Evolutionary conservation across 1,140 invertebrate genomes (phyloP).

Genomic region (Orius insidiosus): DNA sequence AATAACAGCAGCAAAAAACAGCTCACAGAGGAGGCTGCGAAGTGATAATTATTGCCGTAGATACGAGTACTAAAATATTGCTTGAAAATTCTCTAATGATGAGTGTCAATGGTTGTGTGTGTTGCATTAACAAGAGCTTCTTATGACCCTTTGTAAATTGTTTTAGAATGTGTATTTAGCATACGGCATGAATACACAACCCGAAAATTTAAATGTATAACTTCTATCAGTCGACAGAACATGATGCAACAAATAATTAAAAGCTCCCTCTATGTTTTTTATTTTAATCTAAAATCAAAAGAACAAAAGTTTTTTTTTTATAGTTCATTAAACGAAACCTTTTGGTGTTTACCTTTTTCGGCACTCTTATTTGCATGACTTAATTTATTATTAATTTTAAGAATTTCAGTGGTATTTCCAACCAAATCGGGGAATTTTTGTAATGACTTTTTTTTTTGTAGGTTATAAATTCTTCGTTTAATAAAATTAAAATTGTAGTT

Average conservation of each 20-base stretch:
- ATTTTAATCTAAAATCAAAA: not conserved
- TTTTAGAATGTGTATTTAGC: not conserved
- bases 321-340: too few relatives aligned
- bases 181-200: not conserved
- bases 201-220: too few relatives aligned
- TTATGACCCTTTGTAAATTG: not conserved
- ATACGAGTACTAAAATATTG: not conserved
- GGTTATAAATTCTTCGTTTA: too few relatives aligned
- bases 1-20: too few relatives aligned
- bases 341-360: too few relatives aligned
- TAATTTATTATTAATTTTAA: too few relatives aligned
- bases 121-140: slow-evolving; percentile 3
- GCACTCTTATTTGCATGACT: too few relatives aligned
- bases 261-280: not conserved
- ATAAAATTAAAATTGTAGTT: too few relatives aligned
- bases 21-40: not conserved
- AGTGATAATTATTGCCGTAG: not conserved
- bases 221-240: not conserved
- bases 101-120: slow-evolving; percentile 5
- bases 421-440: too few relatives aligned
- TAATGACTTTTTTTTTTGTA: too few relatives aligned
- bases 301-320: too few relatives aligned
- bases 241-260: not conserved
- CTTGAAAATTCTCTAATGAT: not conserved
- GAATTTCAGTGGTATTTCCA: too few relatives aligned